These are phyloP conservation scores for Arctopsyche grandis DNA, from an alignment of 1,140 invertebrate genomes.

Conservation along the genomic window DNA sequence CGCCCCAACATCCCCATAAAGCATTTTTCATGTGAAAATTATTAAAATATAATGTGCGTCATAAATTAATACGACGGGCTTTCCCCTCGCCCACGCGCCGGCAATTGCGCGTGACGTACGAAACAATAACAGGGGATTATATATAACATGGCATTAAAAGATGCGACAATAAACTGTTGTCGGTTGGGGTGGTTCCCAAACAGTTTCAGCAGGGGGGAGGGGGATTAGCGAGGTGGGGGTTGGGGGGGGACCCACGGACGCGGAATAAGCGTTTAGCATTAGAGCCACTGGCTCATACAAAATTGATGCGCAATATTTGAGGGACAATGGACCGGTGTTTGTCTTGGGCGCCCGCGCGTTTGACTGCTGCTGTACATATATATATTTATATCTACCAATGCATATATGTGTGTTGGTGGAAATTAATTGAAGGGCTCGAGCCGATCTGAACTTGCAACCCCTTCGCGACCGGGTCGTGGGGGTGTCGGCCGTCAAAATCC, in stretches of 20 bases:
- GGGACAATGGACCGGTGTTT: conserved; percentile 12
- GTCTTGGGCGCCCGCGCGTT: conserved; percentile 11
- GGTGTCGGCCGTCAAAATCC: too few species aligned
- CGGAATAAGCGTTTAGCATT: conserved; percentile 40
- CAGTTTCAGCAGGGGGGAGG: not conserved
- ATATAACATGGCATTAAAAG: conserved; percentile 46
- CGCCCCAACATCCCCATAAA: not conserved
- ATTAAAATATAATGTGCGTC: conserved; percentile 16
- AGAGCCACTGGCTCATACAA: conserved; percentile 13
- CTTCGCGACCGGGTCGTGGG: too few species aligned
- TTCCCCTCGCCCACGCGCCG: conserved; percentile 1
- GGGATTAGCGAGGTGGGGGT: not conserved
- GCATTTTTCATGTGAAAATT: conserved; percentile 8
- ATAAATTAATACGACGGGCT: conserved; percentile 27
- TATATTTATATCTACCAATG: not conserved
- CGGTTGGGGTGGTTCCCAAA: too few species aligned
- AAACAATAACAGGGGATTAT: conserved; percentile 46
- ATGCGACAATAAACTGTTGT: conserved; percentile 46
- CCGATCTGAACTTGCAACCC: too few species aligned
- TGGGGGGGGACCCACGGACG: conserved; percentile 10
- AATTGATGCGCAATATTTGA: conserved; percentile 33
- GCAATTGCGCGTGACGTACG: conserved; percentile 38
- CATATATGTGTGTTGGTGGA: not conserved
- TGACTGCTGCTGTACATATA: not conserved
- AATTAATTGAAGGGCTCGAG: too few species aligned